These are phyloP conservation scores for Bradypus variegatus DNA, from an alignment of 2,797 vertebrate genomes.

Conservation along the genomic window DNA sequence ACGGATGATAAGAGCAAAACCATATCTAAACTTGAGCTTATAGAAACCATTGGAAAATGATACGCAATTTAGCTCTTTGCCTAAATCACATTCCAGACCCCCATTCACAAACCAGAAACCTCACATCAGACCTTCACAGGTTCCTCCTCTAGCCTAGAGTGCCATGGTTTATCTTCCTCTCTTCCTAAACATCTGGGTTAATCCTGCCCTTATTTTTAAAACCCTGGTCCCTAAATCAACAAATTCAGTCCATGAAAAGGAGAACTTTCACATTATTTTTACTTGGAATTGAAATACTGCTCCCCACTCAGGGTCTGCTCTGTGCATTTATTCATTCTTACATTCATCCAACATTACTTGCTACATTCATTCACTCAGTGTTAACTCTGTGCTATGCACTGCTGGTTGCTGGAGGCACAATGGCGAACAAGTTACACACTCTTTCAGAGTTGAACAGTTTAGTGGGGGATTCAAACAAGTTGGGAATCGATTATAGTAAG, in stretches of 20 bases:
- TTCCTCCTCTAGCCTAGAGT: background rate
- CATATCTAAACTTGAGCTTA: background rate
- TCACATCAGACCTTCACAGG: background rate
- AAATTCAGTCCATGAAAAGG: background rate
- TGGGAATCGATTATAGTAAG: background rate
- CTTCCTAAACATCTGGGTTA: background rate
- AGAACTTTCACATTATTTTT: background rate
- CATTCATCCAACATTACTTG: background rate
- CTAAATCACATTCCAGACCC: background rate
- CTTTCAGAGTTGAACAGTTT: background rate
- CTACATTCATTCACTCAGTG: background rate
- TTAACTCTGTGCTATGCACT: background rate
- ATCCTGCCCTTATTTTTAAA: background rate
- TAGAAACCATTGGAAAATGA: background rate
- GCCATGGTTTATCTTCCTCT: background rate
- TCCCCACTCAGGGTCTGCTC: background rate
- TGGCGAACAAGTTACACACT: background rate
- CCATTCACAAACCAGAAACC: background rate
- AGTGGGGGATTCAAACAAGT: background rate
- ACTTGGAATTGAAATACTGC: conserved; percentile 6
- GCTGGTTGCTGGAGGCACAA: background rate
- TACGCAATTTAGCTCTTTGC: background rate
- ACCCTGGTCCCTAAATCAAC: background rate
- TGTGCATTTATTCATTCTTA: background rate
- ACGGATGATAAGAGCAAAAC: background rate